These are phyloP conservation scores for Parazoanthus swiftii DNA, from an alignment of 92 coral and sea anemone species.

Conservation along the genomic window DNA sequence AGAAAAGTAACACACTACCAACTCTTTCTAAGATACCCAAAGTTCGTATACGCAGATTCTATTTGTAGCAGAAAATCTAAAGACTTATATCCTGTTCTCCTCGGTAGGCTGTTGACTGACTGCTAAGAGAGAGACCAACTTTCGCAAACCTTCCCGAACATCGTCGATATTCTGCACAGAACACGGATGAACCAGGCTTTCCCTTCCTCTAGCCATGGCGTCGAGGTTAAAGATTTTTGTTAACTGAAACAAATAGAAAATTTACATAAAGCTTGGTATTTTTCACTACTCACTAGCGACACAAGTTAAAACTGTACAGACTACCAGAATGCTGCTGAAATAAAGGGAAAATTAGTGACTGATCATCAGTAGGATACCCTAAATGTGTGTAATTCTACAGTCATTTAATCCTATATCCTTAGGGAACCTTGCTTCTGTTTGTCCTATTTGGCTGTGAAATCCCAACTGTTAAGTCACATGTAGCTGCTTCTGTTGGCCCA, in stretches of 20 bases:
- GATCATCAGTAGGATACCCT: too few species aligned
- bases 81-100: constrained; percentile 28
- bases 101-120: neutral
- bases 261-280: neutral
- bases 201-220: constrained; percentile 62
- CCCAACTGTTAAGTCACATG: too few species aligned
- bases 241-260: constrained; percentile 51
- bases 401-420: too few species aligned
- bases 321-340: too few species aligned
- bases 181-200: constrained; percentile 70
- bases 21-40: neutral
- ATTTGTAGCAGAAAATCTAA: neutral
- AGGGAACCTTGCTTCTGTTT: too few species aligned
- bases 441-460: too few species aligned
- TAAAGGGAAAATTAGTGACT: too few species aligned
- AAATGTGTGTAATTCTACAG: too few species aligned
- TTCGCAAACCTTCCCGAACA: constrained; percentile 51
- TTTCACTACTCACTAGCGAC: too few species aligned
- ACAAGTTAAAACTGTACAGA: too few species aligned
- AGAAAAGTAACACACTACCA: too few species aligned
- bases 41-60: neutral
- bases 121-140: constrained; percentile 41
- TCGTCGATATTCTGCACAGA: constrained; percentile 63
- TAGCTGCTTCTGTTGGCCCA: too few species aligned
- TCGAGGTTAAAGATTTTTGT: constrained; percentile 66